Percentiles rank a stretch among this genome's conserved stretches.
Conservation (phyloP, 1,140 invertebrate species). For the Aphis gossypii region DNA sequence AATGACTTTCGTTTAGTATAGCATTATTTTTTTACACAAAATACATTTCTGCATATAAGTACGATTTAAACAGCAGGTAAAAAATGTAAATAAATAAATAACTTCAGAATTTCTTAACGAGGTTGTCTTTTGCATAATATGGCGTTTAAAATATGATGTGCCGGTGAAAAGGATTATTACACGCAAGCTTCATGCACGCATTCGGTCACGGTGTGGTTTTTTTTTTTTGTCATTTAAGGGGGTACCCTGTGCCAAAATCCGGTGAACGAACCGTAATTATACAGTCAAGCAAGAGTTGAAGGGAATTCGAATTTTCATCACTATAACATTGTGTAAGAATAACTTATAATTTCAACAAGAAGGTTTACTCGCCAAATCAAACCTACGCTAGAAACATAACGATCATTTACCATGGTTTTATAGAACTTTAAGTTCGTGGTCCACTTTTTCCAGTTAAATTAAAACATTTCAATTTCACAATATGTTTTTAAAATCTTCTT, state of each 20-base stretch:
- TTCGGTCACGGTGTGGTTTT: slow-evolving; percentile 51
- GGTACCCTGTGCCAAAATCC: background rate
- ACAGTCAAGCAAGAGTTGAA: slow-evolving; percentile 6
- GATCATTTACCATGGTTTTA: background rate
- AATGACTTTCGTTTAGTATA: background rate
- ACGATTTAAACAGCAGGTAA: background rate
- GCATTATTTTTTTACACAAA: background rate
- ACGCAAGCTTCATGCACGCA: slow-evolving; percentile 50
- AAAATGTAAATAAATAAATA: slow-evolving; percentile 51
- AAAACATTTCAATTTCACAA: background rate
- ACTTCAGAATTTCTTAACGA: slow-evolving; percentile 47
- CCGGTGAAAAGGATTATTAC: slow-evolving; percentile 56
- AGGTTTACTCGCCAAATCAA: background rate
- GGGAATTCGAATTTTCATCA: slow-evolving; percentile 46
- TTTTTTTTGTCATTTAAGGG: slow-evolving; percentile 1
- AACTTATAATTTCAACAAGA: background rate
- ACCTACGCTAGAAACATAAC: background rate
- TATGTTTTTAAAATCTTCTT: background rate
- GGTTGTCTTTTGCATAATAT: slow-evolving; percentile 55
- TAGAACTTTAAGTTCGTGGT: background rate
- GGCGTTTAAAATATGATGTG: slow-evolving; percentile 51
- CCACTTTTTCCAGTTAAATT: background rate
- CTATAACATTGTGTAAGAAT: background rate
- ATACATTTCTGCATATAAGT: background rate
- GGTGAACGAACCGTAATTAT: slow-evolving; percentile 39